Conservation (phyloP, 2,113 vertebrate genomes). For the Indicator indicator region DNA sequence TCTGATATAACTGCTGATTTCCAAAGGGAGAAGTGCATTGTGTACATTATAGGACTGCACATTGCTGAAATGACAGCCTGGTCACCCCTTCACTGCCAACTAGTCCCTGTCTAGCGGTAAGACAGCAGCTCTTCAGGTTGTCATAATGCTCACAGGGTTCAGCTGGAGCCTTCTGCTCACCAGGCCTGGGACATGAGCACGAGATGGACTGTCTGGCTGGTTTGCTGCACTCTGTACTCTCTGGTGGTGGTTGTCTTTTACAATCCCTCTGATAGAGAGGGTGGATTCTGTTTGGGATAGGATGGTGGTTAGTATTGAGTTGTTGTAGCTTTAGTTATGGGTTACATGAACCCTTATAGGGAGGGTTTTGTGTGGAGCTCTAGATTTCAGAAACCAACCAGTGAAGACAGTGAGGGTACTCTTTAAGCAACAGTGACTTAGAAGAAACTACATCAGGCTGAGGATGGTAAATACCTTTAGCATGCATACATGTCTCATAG, state of each 20-base stretch:
- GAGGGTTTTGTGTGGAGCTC: background rate
- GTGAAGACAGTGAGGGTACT: background rate
- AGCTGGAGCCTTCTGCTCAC: too few species aligned
- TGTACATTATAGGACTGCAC: too few species aligned
- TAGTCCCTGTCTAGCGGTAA: too few species aligned
- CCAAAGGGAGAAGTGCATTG: too few species aligned
- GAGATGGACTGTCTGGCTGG: background rate
- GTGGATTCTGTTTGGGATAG: background rate
- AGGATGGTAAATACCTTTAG: background rate
- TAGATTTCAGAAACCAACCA: background rate
- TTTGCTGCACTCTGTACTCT: background rate
- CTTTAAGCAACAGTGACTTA: background rate
- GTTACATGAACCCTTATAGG: background rate
- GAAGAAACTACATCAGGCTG: background rate
- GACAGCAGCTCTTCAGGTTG: too few species aligned
- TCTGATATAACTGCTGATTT: too few species aligned
- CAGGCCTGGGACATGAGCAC: too few species aligned
- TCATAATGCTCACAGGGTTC: too few species aligned
- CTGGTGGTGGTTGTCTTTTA: accelerated
- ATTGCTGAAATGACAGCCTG: too few species aligned
- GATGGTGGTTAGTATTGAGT: background rate
- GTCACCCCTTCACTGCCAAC: too few species aligned
- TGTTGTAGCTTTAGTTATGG: background rate
- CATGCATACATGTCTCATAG: background rate
- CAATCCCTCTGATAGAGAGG: background rate